These are phyloP conservation scores for Brachymystax lenok DNA, from an alignment of 2,797 vertebrate species.

Conservation along the genomic window DNA sequence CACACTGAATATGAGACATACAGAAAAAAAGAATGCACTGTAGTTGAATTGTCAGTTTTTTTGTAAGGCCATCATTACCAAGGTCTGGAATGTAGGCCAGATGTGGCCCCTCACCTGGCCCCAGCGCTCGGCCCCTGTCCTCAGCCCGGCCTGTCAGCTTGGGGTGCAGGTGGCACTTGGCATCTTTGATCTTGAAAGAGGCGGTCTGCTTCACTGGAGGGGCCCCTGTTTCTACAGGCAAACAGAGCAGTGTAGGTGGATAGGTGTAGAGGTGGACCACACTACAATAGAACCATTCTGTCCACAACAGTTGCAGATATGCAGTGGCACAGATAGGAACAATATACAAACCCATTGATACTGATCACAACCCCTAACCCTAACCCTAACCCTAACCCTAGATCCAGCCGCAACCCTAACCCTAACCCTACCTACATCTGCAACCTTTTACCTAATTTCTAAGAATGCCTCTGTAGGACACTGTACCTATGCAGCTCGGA, in stretches of 20 bases:
- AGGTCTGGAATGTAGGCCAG: slow-evolving; percentile 12
- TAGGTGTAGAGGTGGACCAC: neutral
- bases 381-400: neutral
- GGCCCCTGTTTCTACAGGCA: slow-evolving; percentile 89
- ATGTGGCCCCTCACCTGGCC: slow-evolving; percentile 66
- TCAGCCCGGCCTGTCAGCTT: slow-evolving; percentile 86
- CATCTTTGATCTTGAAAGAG: slow-evolving; percentile 97
- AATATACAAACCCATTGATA: neutral
- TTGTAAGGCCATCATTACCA: slow-evolving; percentile 10
- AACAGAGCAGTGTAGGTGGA: slow-evolving; percentile 62
- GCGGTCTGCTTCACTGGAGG: slow-evolving; percentile 91
- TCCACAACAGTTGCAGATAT: neutral
- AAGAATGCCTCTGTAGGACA: neutral
- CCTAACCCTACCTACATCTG: neutral
- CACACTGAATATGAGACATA: neutral
- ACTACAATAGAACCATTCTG: neutral
- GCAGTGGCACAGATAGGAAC: neutral
- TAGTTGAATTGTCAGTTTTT: too few species aligned
- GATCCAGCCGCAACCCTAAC: neutral
- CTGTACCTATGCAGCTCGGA: slow-evolving; percentile 90
- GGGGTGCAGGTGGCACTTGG: slow-evolving; percentile 92
- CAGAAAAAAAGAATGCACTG: neutral
- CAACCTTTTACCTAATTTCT: neutral
- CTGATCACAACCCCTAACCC: too few species aligned
- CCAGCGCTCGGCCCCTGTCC: slow-evolving; percentile 78